Evolutionary conservation across 2,888 invertebrate genomes (phyloP).

Genomic region (Hypercompe scribonia): DNA sequence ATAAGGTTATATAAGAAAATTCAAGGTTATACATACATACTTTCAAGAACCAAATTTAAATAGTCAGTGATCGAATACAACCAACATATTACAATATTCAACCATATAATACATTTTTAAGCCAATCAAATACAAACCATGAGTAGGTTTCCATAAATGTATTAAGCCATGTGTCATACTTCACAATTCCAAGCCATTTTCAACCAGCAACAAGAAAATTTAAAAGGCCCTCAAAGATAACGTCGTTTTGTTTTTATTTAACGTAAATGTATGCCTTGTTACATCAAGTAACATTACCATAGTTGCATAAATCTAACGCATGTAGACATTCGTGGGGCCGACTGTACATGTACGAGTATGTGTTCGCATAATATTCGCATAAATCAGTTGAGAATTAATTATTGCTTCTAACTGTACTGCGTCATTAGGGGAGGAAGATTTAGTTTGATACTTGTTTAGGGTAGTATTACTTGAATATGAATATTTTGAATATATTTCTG

Average conservation of each 20-base stretch:
- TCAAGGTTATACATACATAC: no score
- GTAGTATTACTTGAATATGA: conserved; percentile 17
- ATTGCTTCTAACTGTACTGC: conserved; percentile 62
- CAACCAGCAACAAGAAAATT: conserved; percentile 40
- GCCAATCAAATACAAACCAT: background rate
- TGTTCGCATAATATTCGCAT: conserved; percentile 79
- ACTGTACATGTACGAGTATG: conserved; percentile 52
- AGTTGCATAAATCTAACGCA: conserved; percentile 61
- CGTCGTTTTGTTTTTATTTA: conserved; percentile 51
- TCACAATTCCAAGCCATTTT: conserved; percentile 18
- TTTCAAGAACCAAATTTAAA: no score
- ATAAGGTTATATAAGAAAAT: no score
- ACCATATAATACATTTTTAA: background rate
- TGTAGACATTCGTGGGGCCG: conserved; percentile 53
- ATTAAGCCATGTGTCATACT: background rate
- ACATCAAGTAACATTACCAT: conserved; percentile 60
- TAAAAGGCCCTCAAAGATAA: conserved; percentile 53
- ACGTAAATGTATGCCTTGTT: conserved; percentile 59
- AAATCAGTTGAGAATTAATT: conserved; percentile 82
- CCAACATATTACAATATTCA: background rate
- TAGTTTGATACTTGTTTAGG: conserved; percentile 29
- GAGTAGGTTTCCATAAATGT: background rate
- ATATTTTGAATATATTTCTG: conserved; percentile 18
- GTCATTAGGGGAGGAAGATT: conserved; percentile 47
- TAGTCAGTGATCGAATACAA: no score